These are phyloP conservation scores for Albula glossodonta DNA, from an alignment of 2,113 vertebrate species.

Conservation along the genomic window DNA sequence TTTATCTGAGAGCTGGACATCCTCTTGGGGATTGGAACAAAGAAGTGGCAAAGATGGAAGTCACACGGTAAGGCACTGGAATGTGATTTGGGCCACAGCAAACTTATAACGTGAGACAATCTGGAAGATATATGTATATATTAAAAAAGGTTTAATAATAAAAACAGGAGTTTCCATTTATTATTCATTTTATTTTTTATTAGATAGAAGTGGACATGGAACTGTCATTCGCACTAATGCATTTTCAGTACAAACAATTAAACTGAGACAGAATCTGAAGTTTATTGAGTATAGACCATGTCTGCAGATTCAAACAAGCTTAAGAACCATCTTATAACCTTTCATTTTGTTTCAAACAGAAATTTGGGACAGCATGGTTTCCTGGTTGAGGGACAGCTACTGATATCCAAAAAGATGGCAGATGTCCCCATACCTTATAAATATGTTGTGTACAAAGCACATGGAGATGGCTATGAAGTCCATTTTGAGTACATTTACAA, in stretches of 20 bases:
- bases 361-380: conserved; percentile 64
- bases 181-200: too few species aligned
- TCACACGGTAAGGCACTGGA: conserved; percentile 48
- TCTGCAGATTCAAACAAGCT: background rate
- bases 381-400: conserved; percentile 71
- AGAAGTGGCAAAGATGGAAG: conserved; percentile 37
- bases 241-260: too few species aligned
- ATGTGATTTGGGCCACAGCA: background rate
- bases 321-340: background rate
- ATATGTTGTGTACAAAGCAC: conserved; percentile 59
- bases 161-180: too few species aligned
- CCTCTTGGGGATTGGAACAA: conserved; percentile 45
- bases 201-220: too few species aligned
- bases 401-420: conserved; percentile 39
- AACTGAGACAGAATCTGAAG: too few species aligned
- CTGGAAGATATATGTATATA: too few species aligned
- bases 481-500: conserved; percentile 70
- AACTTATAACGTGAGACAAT: too few species aligned
- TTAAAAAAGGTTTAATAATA: too few species aligned
- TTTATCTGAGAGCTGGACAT: conserved; percentile 65
- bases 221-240: too few species aligned
- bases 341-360: conserved; percentile 53
- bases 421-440: conserved; percentile 77
- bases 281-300: background rate
- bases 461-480: background rate